These are phyloP conservation scores for Psilopsiagon aymara DNA, from an alignment of 2,113 vertebrate species.

Conservation along the genomic window DNA sequence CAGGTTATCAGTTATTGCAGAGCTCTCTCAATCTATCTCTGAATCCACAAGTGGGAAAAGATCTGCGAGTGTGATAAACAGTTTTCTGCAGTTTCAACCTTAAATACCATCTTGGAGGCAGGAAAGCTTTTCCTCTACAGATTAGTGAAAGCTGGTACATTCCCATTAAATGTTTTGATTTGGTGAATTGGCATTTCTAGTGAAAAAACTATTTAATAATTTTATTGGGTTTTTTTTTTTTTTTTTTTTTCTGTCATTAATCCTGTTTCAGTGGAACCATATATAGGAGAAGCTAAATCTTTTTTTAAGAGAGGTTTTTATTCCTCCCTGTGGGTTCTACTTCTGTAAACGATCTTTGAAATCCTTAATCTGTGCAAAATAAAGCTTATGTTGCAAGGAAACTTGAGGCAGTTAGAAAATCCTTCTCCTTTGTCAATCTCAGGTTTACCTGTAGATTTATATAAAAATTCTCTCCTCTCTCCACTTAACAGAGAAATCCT, in stretches of 20 bases:
- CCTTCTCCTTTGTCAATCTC: neutral
- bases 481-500: neutral
- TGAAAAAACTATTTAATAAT: neutral
- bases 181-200: neutral
- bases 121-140: neutral
- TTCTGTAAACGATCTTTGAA: slow-evolving; percentile 3
- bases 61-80: neutral
- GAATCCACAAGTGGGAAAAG: neutral
- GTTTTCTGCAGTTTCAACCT: neutral
- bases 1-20: neutral
- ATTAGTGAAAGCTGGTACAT: neutral
- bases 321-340: neutral
- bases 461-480: neutral
- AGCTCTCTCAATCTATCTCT: neutral
- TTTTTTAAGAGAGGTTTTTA: neutral
- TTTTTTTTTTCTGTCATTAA: neutral
- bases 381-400: slow-evolving; percentile 2
- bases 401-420: neutral
- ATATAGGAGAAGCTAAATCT: neutral
- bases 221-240: neutral
- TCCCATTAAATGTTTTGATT: neutral
- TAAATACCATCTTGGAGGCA: neutral
- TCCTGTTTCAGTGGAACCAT: neutral
- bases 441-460: slow-evolving; percentile 18
- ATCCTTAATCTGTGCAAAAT: neutral